Evolutionary conservation across 2,797 vertebrate species (phyloP), one percentile per base, ranked within the genome.

Genomic region (Odontamblyopus rebecca): DNA sequence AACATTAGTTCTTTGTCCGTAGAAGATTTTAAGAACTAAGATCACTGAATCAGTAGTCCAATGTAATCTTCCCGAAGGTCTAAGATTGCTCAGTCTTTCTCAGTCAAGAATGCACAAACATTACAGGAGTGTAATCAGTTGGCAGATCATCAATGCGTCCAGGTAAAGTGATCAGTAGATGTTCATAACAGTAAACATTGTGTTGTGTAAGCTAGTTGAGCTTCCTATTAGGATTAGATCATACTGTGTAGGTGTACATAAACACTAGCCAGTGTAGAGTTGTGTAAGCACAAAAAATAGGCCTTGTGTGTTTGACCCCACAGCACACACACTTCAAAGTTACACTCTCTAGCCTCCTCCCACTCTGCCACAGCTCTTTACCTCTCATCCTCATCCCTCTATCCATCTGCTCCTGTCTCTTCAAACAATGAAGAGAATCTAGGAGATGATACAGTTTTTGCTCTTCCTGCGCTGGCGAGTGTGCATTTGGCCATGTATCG

Each of bases 361-460:
- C 85, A 87, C 84, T 87, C 85, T 86, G 86, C 86, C 84, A 81
- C 2, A 35, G 83, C 84, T 79, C 75, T 82, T 82, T 83, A 70
- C 74, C 82, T 77, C 78, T 82, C 81, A 75, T 68, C 77, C 84
- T 67, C 82, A 72, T 74, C 80, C 76, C 80, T 78, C 72, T 83
- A 72, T 72, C 77, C 77, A 38, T 77, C 76, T 70, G 80, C 83
- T 64, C 59, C 78, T 57, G 77, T 73, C 71, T 71, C 72, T 70
- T 79, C 73, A 81, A 81, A 88, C 78, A 72, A 78, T 12, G 11
- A 44, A 6, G 15, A 26, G 23, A 27, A 81, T 89, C 95, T 97
- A 99, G 35, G 97, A 98, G 90, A 99, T 96, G 70, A 95, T 95
- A 79, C 98, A 99, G 94, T 99, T 99, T 95, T 99, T 99, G 95